Base-by-base conservation (phyloP, 1,140 invertebrate genomes). In the Drosophila carrolli region DNA sequence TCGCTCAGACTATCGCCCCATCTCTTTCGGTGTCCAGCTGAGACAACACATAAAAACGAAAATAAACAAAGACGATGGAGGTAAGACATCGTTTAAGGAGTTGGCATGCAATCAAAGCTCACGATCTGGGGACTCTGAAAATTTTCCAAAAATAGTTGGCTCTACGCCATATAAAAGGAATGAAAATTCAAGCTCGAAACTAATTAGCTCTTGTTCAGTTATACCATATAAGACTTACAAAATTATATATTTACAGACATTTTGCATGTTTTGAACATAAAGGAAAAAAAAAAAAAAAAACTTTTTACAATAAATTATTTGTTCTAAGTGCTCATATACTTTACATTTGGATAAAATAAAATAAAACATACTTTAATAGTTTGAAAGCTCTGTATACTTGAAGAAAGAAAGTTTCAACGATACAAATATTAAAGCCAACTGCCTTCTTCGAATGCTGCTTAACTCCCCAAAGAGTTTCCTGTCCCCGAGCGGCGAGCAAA, bases 21-120 rank as follows among this genome's bases (percentile, higher is more conserved):
- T 37, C 32, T 27, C n/a, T 38, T 47, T 58, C 54, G 55, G 19
- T 76, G 80, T 84, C 81, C 82, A 86, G 82, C 75, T 86, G 78
- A 81, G 70, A 57, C 70, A 86, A 79, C 62, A 78, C 62, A 88
- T 71, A 79, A 86, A 81, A 76, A 53, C 41, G 62, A 86, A 81
- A 86, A 78, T 71, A 78, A 81, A 81, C 70, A 86, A 65, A 29
- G 38, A 35, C 56, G 27, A n/a, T 56, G 23, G 11, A 43, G 29
- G 37, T 11, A 40, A 75, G 62, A 51, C 47, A 32, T 27, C 43
- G 61, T 48, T 47, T 32, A 74, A 68, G 72, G 59, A 74, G 43
- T 66, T 68, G 58, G 72, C 37, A 60, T 44, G 67, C 29, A 41
- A 55, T 59, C 51, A 41, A 48, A 40, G 19, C 66, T 60, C 40